Base-by-base conservation (phyloP, 2,797 vertebrate species). In the Lacerta bilineata region DNA sequence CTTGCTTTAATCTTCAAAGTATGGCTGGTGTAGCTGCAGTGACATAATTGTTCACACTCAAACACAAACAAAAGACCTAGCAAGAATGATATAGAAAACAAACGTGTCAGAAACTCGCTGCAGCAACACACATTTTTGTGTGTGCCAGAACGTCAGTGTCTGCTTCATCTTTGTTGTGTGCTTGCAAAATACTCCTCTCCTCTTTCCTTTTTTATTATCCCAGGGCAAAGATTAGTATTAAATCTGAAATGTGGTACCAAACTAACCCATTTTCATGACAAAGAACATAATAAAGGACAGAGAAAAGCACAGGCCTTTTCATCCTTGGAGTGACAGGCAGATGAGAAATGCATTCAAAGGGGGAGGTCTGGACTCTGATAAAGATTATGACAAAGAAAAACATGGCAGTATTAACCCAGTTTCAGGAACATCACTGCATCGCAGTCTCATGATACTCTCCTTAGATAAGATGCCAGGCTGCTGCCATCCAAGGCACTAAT, bases 331-430 rank as follows among this genome's bases (percentile, higher is more conserved):
- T 9, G 87, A 13, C 75, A 90, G 85, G 46, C 79, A 3, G 13
- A 80, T 86, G 50, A 93, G 15, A 36, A 27, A 39, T 75, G 59
- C 20, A 87, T 86, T 88, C 8, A 91, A 86, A 80, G 90, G 91
- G 80, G 6, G 36, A 92, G 5, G 0, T 27, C 25, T 88, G 39
- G 59, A 1, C 29, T 75, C 13, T 59, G 84, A 71, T 43, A 64
- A 90, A 83, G 76, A 66, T 0, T 0, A 18, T 29, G 84, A 91
- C 5, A 90, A 84, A 69, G 41, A 91, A 90, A 93, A 91, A 80
- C 74, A 2, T 83, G 91, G 72, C 84, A 46, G 43, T 88, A 88
- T 85, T 68, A 87, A 84, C 2, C 36, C 74, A 71, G 85, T 84
- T 90, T 50, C 84, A 79, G 66, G 80, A 4, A 0, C 87, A 85